Evolutionary conservation across 2,888 invertebrate genomes (phyloP), one percentile per base, ranked within the genome.

Genomic region (Apeira syringaria): DNA sequence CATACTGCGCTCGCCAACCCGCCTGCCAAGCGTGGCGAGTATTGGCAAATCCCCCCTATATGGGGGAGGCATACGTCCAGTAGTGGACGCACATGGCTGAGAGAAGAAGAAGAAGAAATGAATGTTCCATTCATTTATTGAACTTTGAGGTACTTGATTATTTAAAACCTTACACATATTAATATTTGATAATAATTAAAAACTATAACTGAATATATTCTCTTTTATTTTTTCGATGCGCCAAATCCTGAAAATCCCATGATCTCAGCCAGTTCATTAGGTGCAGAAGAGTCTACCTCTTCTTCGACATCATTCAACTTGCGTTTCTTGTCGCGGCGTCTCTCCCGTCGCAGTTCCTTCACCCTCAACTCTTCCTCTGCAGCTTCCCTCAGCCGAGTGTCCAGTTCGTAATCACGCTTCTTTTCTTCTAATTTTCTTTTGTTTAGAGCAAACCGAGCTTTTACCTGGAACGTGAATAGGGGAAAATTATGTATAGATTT

Each of bases 201-300:
- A 24, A 24, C 11, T 7, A 22, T 6, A 31, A 32, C 2, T 5
- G n/a, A 32, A 3, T 8, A 24, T 32, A 13, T 5, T 18, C 22
- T 32, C 7, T 32, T n/a, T 40, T 91, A 94, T 76, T 96, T 96
- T 70, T 96, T 97, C 3, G 95, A 92, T 2, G 94, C 93, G 4
- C 97, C 97, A 86, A 98, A 98, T 0, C 98, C 98, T 4, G 96
- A 95, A 76, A 98, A 98, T 5, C 98, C 98, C 98, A 99, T 99
- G 50, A 98, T 94, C 57, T 95, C 94, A 8, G 97, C 95, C 73
- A 99, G 92, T 71, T 97, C 97, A 26, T 89, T 90, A 28, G 92
- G 92, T 5, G 91, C 92, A 0, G 92, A 91, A 0, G 90, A 70
- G 0, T 87, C 83, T 11, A 84, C 81, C 0, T 60, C 54, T 0